Base-by-base conservation (phyloP, 2,797 vertebrate genomes). In the Eulemur rubriventer region DNA sequence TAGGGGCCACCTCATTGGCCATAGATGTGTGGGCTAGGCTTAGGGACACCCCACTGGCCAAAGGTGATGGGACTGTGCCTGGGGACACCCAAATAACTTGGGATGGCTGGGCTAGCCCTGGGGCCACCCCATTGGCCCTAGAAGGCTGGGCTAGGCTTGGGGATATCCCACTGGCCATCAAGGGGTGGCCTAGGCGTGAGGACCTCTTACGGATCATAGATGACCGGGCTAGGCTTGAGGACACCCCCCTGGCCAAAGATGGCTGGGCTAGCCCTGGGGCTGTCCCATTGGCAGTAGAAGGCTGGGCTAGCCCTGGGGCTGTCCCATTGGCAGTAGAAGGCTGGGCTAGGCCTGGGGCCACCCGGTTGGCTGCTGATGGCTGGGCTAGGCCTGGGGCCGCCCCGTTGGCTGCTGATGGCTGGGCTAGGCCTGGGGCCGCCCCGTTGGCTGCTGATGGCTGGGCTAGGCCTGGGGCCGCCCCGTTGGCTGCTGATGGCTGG, bases 251-350 rank as follows among this genome's bases (percentile, higher is more conserved):
- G 24, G 26, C 14, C 8, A 16, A 6, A 28, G 38, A 41, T 9
- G 38, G 35, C 8, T 24, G 35, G 4, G 4, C 5, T 24, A 9
- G 67, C 4, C 67, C n/a, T 22, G 67, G 10, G 20, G 35, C 20
- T 9, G 1, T 4, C 17, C 20, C 67, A 3, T 6, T 69, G 67
- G 67, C 0, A 0, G 7, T 9, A 38, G 33, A 24, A 2, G 22
- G 22, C 2, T 70, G 67, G 35, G 20, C 35, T 26, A 12, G 20
- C 9, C 20, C 35, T 1, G 67, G 33, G 61, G 61, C 33, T 2
- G 1, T 16, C 30, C 6, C 17, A 6, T 16, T 10, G 46, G 26
- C 4, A 14, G 57, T 1, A 22, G 52, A 78, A 6, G 43, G 17
- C 8, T 80, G 50, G 24, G 28, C 55, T 7, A 35, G 33, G 28